A percentile compares a stretch with the other conserved stretches of the same genome.
Conservation (phyloP, 2,888 invertebrate species). For the Amiota communis region DNA sequence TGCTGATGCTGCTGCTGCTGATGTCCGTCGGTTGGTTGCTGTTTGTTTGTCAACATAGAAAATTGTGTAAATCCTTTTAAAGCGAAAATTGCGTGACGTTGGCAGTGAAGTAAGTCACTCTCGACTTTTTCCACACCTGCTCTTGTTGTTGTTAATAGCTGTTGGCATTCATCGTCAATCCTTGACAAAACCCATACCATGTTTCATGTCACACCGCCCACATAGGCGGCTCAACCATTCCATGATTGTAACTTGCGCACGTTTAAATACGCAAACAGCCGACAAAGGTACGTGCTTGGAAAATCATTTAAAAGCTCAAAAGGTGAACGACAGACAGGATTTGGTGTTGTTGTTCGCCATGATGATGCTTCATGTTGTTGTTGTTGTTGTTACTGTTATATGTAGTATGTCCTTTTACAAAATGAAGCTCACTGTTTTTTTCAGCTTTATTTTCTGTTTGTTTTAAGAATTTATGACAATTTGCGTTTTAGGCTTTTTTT, state of each 20-base stretch:
- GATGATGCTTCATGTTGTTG: not conserved
- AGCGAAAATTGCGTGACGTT: conserved; percentile 48
- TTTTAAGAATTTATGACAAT: conserved; percentile 67
- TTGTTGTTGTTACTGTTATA: not conserved
- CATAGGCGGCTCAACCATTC: conserved; percentile 2
- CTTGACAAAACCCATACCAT: not conserved
- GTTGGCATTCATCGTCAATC: not conserved
- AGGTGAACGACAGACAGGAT: conserved; percentile 60
- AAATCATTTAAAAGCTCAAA: conserved; percentile 71
- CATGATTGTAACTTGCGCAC: conserved; percentile 40
- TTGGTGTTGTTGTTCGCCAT: not conserved
- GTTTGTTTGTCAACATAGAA: conserved; percentile 64
- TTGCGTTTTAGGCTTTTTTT: conserved; percentile 39
- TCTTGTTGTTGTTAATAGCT: not conserved
- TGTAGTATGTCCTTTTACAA: conserved; percentile 39
- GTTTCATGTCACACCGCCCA: not conserved
- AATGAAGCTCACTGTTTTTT: conserved; percentile 56
- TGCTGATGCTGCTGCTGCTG: conserved; percentile 32
- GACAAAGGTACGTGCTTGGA: conserved; percentile 65
- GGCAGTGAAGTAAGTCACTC: not conserved
- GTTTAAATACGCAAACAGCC: conserved; percentile 66
- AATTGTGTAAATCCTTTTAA: conserved; percentile 70
- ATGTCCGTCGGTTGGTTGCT: conserved; percentile 42
- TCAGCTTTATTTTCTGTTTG: conserved; percentile 49
- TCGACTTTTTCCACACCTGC: conserved; percentile 4